These are phyloP conservation scores for Microcebus lehilahytsara DNA, from an alignment of 2,113 vertebrate species.

Conservation along the genomic window DNA sequence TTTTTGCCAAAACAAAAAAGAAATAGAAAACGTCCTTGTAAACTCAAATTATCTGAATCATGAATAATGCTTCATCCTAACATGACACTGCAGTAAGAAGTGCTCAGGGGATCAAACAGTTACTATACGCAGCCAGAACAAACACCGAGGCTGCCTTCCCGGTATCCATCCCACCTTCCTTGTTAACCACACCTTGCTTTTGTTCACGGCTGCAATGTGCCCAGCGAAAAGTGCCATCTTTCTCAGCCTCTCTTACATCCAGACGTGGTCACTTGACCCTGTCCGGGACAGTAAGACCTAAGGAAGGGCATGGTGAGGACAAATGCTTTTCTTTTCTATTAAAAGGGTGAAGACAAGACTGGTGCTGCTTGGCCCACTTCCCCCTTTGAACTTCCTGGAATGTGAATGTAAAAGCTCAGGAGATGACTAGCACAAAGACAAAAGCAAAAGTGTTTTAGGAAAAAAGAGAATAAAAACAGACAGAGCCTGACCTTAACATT, in stretches of 20 bases:
- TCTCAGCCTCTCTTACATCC: not conserved
- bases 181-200: not conserved
- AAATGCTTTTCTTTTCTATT: not conserved
- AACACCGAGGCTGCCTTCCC: not conserved
- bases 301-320: not conserved
- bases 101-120: accelerated
- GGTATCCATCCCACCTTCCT: accelerated
- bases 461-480: not conserved
- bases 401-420: not conserved
- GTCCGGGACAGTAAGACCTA: not conserved
- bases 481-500: not conserved
- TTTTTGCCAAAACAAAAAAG: not conserved
- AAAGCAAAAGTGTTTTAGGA: not conserved
- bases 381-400: not conserved
- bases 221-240: not conserved
- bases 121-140: too few relatives aligned
- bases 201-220: not conserved
- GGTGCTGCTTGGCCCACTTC: not conserved
- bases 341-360: not conserved
- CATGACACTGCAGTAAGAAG: not conserved
- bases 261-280: not conserved
- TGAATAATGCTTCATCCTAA: not conserved
- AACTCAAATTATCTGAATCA: not conserved
- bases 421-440: not conserved
- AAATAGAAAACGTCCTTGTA: not conserved